phyloP scores from a whole-genome alignment of 2,113 vertebrate genomes.

The Calidris pugnax region DNA sequence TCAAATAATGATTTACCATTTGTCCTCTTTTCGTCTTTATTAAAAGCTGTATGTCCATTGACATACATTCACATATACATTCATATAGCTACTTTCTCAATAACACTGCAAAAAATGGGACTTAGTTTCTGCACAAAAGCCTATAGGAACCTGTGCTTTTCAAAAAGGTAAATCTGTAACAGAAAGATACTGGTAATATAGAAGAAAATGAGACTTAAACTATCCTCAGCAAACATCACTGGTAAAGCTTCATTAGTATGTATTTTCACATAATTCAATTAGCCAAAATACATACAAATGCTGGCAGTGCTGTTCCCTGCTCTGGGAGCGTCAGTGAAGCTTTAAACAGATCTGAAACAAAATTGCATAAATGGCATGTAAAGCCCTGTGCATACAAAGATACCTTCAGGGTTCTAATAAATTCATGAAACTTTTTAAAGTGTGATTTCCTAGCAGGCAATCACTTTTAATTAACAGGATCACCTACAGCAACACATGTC shows the following conservation, averaged over 20 bases:
- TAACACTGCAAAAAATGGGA: not conserved
- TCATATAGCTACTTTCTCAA: conserved; percentile 1
- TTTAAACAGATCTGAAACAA: conserved; percentile 86
- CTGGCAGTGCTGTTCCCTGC: conserved; percentile 71
- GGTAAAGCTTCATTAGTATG: conserved; percentile 80
- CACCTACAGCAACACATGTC: conserved; percentile 89
- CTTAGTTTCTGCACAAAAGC: conserved; percentile 22
- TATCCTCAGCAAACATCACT: conserved; percentile 68
- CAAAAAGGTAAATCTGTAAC: conserved; percentile 55
- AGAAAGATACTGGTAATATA: conserved; percentile 67
- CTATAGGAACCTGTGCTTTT: conserved; percentile 36
- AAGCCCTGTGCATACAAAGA: conserved; percentile 85
- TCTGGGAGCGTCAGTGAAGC: conserved; percentile 75
- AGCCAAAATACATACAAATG: conserved; percentile 80
- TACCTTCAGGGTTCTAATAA: conserved; percentile 86
- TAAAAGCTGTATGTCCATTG: not conserved
- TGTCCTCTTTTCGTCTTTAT: conserved; percentile 20
- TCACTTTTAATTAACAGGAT: conserved; percentile 89
- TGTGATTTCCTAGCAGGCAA: conserved; percentile 88
- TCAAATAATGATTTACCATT: conserved; percentile 1
- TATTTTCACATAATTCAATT: conserved; percentile 85
- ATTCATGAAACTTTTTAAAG: conserved; percentile 87
- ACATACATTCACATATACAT: not conserved
- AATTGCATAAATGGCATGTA: conserved; percentile 83
- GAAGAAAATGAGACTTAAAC: conserved; percentile 70